These are phyloP conservation scores for Scyliorhinus canicula DNA, from an alignment of 2,797 vertebrate species.

Conservation along the genomic window DNA sequence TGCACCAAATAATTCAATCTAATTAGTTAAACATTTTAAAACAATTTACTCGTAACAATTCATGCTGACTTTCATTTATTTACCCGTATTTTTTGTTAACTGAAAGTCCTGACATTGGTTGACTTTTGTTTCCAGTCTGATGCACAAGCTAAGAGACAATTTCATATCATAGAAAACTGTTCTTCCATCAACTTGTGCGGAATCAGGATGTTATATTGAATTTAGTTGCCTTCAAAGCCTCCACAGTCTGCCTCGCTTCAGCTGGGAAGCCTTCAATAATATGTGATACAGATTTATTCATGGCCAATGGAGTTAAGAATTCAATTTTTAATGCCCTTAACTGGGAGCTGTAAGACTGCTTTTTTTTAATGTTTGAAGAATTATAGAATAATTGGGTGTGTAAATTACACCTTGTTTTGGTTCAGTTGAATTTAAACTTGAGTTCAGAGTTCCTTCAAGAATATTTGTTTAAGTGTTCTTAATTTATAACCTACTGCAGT, in stretches of 20 bases:
- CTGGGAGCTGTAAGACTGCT: neutral
- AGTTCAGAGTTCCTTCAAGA: neutral
- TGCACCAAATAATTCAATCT: neutral
- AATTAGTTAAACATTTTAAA: neutral
- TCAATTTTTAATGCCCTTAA: neutral
- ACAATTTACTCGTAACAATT: neutral
- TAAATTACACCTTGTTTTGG: neutral
- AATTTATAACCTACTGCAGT: neutral
- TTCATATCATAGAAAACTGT: neutral
- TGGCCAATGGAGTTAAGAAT: neutral
- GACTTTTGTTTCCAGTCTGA: neutral
- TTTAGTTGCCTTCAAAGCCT: neutral
- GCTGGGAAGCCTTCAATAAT: neutral
- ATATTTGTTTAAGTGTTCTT: neutral
- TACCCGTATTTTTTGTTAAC: neutral
- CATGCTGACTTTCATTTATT: neutral
- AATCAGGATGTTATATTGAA: neutral
- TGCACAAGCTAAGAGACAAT: neutral
- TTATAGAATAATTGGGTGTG: too few species aligned
- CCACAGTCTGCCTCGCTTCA: neutral
- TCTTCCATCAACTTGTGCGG: neutral
- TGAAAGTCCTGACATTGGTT: neutral
- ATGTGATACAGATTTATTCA: neutral
- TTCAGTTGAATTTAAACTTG: neutral
- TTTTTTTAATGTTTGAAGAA: neutral